Percentiles rank a stretch among this genome's conserved stretches.
phyloP scores from a whole-genome alignment of 2,797 vertebrate genomes.

The Siniperca scherzeri region DNA sequence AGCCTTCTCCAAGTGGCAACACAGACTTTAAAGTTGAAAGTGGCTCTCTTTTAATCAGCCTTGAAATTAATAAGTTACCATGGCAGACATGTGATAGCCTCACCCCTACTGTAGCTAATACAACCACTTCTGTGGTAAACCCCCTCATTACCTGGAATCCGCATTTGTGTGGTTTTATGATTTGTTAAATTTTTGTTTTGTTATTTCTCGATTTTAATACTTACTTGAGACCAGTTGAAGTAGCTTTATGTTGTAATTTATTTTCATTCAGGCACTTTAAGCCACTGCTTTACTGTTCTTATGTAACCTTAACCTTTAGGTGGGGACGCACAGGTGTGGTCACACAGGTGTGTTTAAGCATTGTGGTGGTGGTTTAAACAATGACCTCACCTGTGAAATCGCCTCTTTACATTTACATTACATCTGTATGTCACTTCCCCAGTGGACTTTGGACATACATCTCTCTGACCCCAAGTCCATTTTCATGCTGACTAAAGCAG shows the following conservation, averaged over 20 bases:
- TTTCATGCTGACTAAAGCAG: constrained; percentile 41
- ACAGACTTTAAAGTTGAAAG: background rate
- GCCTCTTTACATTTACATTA: constrained; percentile 3
- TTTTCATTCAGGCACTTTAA: background rate
- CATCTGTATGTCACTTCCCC: background rate
- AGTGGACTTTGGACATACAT: background rate
- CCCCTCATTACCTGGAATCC: constrained; percentile 33
- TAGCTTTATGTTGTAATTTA: background rate
- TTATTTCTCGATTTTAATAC: background rate
- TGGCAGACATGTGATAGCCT: constrained; percentile 40
- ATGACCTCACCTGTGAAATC: constrained; percentile 46
- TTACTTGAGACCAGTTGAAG: background rate
- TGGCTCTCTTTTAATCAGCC: background rate
- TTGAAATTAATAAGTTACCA: background rate
- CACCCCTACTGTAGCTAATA: constrained; percentile 24
- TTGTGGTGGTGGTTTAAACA: constrained; percentile 20
- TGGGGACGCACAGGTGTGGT: constrained; percentile 71
- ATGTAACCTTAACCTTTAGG: constrained; percentile 53
- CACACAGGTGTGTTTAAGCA: constrained; percentile 74
- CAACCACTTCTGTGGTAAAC: background rate
- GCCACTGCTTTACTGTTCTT: constrained; percentile 12
- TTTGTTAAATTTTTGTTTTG: too few relatives aligned
- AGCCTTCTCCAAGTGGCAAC: background rate
- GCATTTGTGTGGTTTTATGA: background rate
- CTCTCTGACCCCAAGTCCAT: constrained; percentile 1